Evolutionary conservation across 1,140 invertebrate species (phyloP).

Genomic region (Temnothorax curvispinosus): DNA sequence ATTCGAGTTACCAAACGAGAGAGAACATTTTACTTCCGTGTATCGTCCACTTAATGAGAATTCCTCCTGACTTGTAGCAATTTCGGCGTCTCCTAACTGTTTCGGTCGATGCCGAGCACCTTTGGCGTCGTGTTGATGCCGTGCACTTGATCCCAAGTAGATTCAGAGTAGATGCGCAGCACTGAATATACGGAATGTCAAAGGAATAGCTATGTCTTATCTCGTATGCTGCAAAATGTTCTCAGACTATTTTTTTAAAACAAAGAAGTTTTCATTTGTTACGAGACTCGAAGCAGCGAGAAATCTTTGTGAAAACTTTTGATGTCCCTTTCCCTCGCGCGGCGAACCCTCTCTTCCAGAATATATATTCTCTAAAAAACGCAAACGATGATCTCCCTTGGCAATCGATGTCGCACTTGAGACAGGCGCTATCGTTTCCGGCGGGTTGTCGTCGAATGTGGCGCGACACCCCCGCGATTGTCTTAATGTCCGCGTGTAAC

Average conservation of each 20-base stretch:
- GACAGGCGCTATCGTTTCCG: slow-evolving; percentile 57
- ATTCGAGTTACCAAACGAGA: not conserved
- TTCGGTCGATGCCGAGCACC: not conserved
- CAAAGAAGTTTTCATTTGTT: not conserved
- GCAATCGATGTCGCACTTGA: slow-evolving; percentile 31
- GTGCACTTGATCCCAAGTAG: not conserved
- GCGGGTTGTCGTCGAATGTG: not conserved
- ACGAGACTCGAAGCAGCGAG: not conserved
- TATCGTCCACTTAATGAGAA: slow-evolving; percentile 22
- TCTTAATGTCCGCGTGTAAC: slow-evolving; percentile 71
- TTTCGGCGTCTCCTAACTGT: not conserved
- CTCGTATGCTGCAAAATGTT: not conserved
- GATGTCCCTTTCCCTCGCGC: not conserved
- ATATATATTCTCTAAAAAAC: not conserved
- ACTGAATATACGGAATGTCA: not conserved
- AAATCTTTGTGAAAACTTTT: not conserved
- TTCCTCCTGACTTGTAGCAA: not conserved
- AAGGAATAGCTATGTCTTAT: not conserved
- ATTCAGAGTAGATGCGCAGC: not conserved
- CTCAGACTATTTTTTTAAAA: not conserved
- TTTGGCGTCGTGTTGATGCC: not conserved
- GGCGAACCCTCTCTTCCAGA: not conserved
- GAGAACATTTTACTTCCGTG: slow-evolving; percentile 8
- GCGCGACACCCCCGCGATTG: slow-evolving; percentile 59
- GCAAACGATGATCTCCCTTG: not conserved